phyloP scores from a whole-genome alignment of 2,797 vertebrate species.

The Galaxias olidus region DNA sequence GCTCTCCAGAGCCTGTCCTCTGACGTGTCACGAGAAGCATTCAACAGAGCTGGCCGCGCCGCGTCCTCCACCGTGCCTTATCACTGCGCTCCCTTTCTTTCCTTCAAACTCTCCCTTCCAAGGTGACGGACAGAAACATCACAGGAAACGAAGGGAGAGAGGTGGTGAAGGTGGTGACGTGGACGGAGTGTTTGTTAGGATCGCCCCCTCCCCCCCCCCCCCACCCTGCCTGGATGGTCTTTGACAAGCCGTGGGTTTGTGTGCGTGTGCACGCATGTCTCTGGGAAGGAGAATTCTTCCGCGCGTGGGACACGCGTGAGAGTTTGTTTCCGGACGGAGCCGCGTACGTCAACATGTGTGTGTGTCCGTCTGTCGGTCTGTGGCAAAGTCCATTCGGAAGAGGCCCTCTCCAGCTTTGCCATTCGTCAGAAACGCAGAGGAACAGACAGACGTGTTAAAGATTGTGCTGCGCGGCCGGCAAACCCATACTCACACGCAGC shows the following conservation, averaged over 20 bases:
- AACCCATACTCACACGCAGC: conserved; percentile 57
- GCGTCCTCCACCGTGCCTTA: too few species aligned
- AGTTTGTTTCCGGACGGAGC: background rate
- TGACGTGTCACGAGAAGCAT: conserved; percentile 49
- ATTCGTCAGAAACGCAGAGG: conserved; percentile 31
- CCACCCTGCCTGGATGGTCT: conserved; percentile 8
- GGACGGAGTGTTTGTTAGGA: conserved; percentile 50
- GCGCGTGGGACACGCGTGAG: too few species aligned
- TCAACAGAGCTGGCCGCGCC: too few species aligned
- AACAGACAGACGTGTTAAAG: conserved; percentile 63
- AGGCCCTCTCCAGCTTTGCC: too few species aligned
- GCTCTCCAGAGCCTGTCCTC: conserved; percentile 52
- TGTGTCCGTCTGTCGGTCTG: conserved; percentile 8
- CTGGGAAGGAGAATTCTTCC: too few species aligned
- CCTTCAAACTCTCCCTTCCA: conserved; percentile 32
- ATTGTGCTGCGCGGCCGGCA: conserved; percentile 74
- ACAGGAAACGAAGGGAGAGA: conserved; percentile 13
- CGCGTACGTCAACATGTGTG: background rate
- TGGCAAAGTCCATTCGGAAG: conserved; percentile 4
- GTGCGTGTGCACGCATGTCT: background rate
- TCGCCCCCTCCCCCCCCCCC: conserved; percentile 26
- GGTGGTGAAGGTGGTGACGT: conserved; percentile 36
- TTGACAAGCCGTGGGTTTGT: conserved; percentile 41
- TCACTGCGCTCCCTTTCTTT: background rate
- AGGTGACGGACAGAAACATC: conserved; percentile 46